Percentiles rank a stretch among this genome's conserved stretches.
phyloP scores from a whole-genome alignment of 2,797 vertebrate species.

The Dendrocincla fuliginosa region DNA sequence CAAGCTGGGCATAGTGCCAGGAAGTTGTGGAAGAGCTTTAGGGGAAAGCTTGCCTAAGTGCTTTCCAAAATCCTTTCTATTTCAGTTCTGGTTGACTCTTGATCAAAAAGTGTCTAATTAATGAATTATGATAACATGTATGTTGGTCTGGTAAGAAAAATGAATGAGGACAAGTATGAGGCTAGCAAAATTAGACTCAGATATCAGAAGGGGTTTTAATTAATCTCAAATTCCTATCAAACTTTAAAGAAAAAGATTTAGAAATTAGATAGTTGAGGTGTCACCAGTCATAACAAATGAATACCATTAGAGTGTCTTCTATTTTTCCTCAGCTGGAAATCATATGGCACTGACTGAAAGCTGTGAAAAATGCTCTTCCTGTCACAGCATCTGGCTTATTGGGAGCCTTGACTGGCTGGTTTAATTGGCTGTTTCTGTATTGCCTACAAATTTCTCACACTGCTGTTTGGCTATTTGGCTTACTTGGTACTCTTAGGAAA shows the following conservation, averaged over 20 bases:
- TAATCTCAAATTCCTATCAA: neutral
- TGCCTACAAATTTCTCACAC: neutral
- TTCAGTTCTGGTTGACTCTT: neutral
- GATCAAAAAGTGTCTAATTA: neutral
- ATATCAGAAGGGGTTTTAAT: neutral
- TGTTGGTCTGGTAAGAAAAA: neutral
- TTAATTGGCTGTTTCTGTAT: neutral
- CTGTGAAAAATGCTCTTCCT: neutral
- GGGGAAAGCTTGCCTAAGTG: neutral
- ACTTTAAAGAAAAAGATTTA: neutral
- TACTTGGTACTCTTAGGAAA: neutral
- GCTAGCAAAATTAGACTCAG: neutral
- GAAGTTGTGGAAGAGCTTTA: neutral
- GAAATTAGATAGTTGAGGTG: neutral
- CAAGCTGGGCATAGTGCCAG: neutral
- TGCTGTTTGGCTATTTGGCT: neutral
- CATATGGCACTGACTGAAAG: neutral
- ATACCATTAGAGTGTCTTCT: neutral
- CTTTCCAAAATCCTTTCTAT: neutral
- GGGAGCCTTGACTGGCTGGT: conserved; percentile 5
- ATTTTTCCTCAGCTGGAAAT: neutral
- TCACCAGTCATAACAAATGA: neutral
- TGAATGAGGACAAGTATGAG: neutral
- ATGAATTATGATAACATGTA: neutral
- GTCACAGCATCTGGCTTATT: conserved; percentile 4